Evolutionary conservation across 2,888 invertebrate species (phyloP).

Genomic region (Alloscopus bannaensis): DNA sequence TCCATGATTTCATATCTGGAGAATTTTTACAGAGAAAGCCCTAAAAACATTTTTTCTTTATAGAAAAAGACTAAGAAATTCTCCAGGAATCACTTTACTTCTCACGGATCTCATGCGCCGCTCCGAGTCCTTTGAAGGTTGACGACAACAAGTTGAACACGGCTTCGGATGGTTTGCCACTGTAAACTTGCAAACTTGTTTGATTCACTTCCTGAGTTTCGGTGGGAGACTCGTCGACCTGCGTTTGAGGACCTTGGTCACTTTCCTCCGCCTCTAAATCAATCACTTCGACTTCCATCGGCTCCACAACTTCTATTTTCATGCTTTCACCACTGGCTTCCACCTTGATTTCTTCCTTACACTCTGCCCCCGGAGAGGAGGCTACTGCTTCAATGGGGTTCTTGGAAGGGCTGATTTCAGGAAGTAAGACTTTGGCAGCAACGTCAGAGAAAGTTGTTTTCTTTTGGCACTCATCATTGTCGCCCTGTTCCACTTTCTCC

Average conservation of each 20-base stretch:
- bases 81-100: too few relatives aligned
- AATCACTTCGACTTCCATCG: background rate
- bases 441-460: conserved; percentile 48
- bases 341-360: background rate
- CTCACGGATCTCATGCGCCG: conserved; percentile 46
- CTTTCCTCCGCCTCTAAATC: conserved; percentile 22
- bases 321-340: background rate
- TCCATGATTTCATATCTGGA: conserved; percentile 42
- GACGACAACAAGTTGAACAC: conserved; percentile 44
- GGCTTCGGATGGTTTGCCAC: background rate
- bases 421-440: conserved; percentile 39
- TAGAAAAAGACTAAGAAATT: too few relatives aligned
- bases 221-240: background rate
- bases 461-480: conserved; percentile 17
- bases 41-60: too few relatives aligned
- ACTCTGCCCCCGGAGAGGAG: background rate
- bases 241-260: background rate
- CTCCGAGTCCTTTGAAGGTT: conserved; percentile 59
- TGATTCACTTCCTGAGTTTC: background rate
- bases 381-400: background rate
- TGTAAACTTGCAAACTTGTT: too few relatives aligned
- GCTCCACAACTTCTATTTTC: background rate
- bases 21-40: too few relatives aligned
- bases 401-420: too few relatives aligned
- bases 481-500: background rate